Conservation (phyloP, 2,888 invertebrate species). For the Cataglyphis livida region DNA sequence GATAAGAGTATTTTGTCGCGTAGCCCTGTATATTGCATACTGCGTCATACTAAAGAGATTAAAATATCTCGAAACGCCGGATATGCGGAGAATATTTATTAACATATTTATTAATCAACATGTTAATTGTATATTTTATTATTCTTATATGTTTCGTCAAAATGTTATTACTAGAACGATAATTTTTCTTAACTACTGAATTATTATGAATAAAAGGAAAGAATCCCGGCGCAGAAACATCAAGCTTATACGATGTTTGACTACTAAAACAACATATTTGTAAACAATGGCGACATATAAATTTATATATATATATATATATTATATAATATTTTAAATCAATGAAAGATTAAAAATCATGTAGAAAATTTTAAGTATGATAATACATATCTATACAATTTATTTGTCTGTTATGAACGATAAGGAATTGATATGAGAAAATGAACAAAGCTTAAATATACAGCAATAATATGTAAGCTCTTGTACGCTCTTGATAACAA, state of each 20-base stretch:
- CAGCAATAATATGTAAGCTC: not conserved
- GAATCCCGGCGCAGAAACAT: too few relatives aligned
- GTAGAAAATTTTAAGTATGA: not conserved
- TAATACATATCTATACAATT: not conserved
- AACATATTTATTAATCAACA: not conserved
- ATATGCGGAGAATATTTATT: not conserved
- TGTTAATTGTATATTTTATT: not conserved
- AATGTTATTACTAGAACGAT: not conserved
- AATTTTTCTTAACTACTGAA: not conserved
- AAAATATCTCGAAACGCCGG: constrained; percentile 18
- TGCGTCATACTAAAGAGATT: not conserved
- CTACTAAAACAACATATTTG: not conserved
- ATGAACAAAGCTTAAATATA: not conserved
- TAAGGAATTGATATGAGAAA: not conserved
- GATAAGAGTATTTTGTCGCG: constrained; percentile 68
- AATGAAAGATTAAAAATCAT: not conserved
- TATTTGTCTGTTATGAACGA: not conserved
- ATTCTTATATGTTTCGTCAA: not conserved
- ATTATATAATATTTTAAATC: not conserved
- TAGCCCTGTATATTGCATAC: constrained; percentile 26
- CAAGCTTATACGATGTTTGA: not conserved
- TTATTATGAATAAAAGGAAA: not conserved
- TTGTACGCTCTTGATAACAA: not conserved
- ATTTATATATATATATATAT: not conserved
- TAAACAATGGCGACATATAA: not conserved